Conservation (phyloP, 2,113 vertebrate species). For the Chaenocephalus aceratus region DNA sequence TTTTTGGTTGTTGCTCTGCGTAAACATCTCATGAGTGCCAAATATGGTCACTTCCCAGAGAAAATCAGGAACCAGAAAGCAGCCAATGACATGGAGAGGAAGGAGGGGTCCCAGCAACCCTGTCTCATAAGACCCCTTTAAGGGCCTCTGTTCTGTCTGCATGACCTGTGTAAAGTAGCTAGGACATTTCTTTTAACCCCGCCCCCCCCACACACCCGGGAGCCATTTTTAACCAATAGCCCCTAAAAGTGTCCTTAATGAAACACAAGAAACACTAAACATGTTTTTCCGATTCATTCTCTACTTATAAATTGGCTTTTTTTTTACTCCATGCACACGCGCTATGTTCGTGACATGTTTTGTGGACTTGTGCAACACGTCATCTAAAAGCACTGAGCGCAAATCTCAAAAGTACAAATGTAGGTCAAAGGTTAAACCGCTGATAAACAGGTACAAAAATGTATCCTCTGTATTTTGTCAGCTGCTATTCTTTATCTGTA, state of each 20-base stretch:
- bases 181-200: slow-evolving; percentile 64
- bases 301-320: slow-evolving; percentile 6
- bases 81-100: slow-evolving; percentile 63
- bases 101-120: slow-evolving; percentile 49
- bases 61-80: slow-evolving; percentile 59
- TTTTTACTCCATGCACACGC: not conserved
- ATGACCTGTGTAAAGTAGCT: slow-evolving; percentile 69
- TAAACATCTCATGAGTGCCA: slow-evolving; percentile 67
- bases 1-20: slow-evolving; percentile 55
- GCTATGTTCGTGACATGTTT: not conserved
- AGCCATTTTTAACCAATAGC: slow-evolving; percentile 36
- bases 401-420: slow-evolving; percentile 21
- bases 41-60: slow-evolving; percentile 78
- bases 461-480: not conserved
- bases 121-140: slow-evolving; percentile 66
- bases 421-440: slow-evolving; percentile 49
- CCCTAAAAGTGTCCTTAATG: slow-evolving; percentile 5
- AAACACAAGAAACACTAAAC: not conserved
- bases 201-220: not conserved
- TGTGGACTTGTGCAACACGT: slow-evolving; percentile 38
- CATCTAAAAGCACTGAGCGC: slow-evolving; percentile 19
- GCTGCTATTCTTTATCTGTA: not conserved
- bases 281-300: not conserved
- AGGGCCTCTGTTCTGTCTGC: slow-evolving; percentile 70
- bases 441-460: slow-evolving; percentile 20